Base-by-base conservation (phyloP, 2,113 vertebrate species). In the Nothoprocta pentlandii region DNA sequence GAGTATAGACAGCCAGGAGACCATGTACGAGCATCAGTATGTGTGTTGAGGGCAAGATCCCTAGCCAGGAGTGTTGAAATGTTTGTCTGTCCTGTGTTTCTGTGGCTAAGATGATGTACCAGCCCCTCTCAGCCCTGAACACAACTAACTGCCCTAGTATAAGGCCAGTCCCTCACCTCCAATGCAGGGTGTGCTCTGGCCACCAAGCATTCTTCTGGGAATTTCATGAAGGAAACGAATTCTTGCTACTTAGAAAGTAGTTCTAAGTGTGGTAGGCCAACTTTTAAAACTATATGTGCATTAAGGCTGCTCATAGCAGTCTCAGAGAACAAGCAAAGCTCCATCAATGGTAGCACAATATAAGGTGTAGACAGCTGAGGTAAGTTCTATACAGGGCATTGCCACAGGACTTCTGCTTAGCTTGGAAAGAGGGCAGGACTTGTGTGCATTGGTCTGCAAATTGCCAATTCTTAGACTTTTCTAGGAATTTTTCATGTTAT, bases 1-100 rank as follows among this genome's bases (percentile, higher is more conserved):
- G 90, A 95, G 78, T 53, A 78, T 79, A 97, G 97, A 94, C 97
- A 96, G 97, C 96, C 94, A 97, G 96, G 96, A 97, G 96, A 97
- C 87, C 95, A 89, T 97, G 97, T 94, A 93, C 80, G 93, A 97
- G 92, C 94, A 94, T 96, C 94, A 94, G 87, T 92, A 85, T 91
- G 83, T 95, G 85, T 93, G 95, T 96, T 61, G 94, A 97, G 97
- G 97, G 96, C 34, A 74, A 85, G 96, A 83, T 96, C 96, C 95
- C 80, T 92, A 96, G 89, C 92, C 85, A 83, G 89, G 77, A 96
- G 90, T 92, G 79, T 89, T 96, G 95, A 96, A 96, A 96, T 59
- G 32, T 77, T 81, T 79, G 85, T 90, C 77, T 88, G 74, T 90
- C 83, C 85, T 73, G 73, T 84, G 79, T 89, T 86, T 79, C 89